Conservation (phyloP, 2,888 invertebrate species). For the Graphium colonna region DNA sequence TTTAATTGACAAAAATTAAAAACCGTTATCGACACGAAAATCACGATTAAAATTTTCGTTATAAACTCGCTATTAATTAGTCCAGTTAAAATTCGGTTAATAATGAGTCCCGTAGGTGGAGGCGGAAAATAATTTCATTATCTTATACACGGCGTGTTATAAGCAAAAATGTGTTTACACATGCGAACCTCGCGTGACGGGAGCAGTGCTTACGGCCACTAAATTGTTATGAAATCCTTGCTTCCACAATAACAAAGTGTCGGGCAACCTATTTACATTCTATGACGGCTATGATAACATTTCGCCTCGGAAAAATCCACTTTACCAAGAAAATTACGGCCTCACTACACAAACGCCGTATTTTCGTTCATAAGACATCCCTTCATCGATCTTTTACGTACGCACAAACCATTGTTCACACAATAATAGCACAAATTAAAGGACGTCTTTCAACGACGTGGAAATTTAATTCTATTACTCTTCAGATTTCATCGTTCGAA, state of each 20-base stretch:
- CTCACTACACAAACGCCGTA: background rate
- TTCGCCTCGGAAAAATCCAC: slow-evolving; percentile 17
- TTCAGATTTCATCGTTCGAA: background rate
- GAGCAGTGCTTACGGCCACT: slow-evolving; percentile 14
- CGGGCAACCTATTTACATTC: slow-evolving; percentile 24
- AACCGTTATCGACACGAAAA: background rate
- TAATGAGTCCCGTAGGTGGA: slow-evolving; percentile 33
- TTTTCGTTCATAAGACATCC: background rate
- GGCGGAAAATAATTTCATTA: slow-evolving; percentile 58
- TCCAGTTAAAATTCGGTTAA: slow-evolving; percentile 31
- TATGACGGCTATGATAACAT: slow-evolving; percentile 24
- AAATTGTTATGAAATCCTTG: slow-evolving; percentile 25
- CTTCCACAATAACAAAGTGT: slow-evolving; percentile 24
- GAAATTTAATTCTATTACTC: background rate
- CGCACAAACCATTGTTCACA: background rate
- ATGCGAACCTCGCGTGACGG: slow-evolving; percentile 35
- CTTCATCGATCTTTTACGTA: background rate
- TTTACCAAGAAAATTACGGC: slow-evolving; percentile 15
- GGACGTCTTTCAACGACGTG: background rate
- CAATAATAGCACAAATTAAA: background rate
- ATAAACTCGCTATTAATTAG: slow-evolving; percentile 39
- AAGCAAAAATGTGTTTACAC: slow-evolving; percentile 50
- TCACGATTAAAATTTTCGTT: slow-evolving; percentile 12
- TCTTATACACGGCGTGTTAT: slow-evolving; percentile 48
- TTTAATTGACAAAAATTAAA: background rate